Evolutionary conservation across 2,888 invertebrate species (phyloP).

Genomic region (Phalera bucephala): DNA sequence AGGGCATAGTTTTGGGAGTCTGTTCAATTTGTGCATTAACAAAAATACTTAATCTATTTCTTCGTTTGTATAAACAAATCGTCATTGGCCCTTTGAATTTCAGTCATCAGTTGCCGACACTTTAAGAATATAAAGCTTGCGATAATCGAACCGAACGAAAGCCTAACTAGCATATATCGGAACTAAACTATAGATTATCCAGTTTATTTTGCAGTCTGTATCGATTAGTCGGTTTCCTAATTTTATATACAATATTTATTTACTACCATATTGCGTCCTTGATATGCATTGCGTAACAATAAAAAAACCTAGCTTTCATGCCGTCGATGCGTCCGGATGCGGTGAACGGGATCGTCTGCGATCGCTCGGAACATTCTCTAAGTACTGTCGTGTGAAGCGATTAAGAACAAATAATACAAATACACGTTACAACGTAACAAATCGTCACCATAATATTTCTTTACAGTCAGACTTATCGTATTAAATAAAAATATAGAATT

Average conservation of each 20-base stretch:
- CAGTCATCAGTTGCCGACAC: constrained; percentile 78
- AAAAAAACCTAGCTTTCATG: constrained; percentile 80
- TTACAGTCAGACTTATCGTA: constrained; percentile 80
- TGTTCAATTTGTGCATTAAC: constrained; percentile 63
- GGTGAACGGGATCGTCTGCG: constrained; percentile 43
- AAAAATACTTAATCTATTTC: constrained; percentile 61
- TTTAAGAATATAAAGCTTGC: constrained; percentile 75
- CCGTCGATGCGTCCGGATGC: constrained; percentile 65
- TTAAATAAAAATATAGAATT: constrained; percentile 80
- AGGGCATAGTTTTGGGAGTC: constrained; percentile 62
- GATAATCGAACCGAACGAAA: constrained; percentile 72
- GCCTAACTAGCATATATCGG: constrained; percentile 78
- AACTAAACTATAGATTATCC: constrained; percentile 78
- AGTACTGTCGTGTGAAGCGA: constrained; percentile 77
- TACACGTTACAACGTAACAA: constrained; percentile 70
- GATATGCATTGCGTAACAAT: constrained; percentile 84
- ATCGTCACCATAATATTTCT: constrained; percentile 66
- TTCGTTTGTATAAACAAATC: constrained; percentile 60
- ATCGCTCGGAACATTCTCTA: constrained; percentile 56
- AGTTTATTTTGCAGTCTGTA: constrained; percentile 78
- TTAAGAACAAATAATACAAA: constrained; percentile 72
- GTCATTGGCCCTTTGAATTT: constrained; percentile 74
- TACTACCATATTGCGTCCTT: constrained; percentile 83
- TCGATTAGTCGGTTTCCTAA: constrained; percentile 73
- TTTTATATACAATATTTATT: constrained; percentile 82